Evolutionary conservation across 2,113 vertebrate species (phyloP).

Genomic region (Ageneiosus marmoratus): DNA sequence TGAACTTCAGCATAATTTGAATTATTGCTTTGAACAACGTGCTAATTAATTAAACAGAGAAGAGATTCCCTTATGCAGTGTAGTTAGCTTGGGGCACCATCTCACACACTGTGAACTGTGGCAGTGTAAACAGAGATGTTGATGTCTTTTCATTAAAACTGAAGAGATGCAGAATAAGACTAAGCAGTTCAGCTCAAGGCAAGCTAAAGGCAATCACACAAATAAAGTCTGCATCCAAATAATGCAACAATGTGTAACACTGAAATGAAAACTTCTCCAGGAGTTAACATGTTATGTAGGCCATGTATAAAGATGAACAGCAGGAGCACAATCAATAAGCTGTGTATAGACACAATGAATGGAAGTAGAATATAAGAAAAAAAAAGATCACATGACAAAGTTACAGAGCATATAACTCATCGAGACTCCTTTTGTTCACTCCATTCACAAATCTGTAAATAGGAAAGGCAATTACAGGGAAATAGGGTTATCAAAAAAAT

Average conservation of each 20-base stretch:
- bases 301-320: slow-evolving; percentile 12
- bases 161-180: not conserved
- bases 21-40: slow-evolving; percentile 30
- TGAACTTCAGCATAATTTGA: slow-evolving; percentile 41
- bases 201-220: not conserved
- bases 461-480: too few species aligned
- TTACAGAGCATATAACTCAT: slow-evolving; percentile 16
- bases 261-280: not conserved
- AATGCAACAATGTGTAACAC: not conserved
- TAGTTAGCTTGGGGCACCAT: slow-evolving; percentile 28
- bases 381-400: slow-evolving; percentile 33
- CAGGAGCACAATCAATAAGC: slow-evolving; percentile 26
- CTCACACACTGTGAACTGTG: slow-evolving; percentile 20
- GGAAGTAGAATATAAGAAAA: slow-evolving; percentile 23
- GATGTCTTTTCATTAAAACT: slow-evolving; percentile 15
- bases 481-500: too few species aligned
- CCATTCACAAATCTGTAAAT: too few species aligned
- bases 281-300: slow-evolving; percentile 7
- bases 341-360: slow-evolving; percentile 21
- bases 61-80: slow-evolving; percentile 26
- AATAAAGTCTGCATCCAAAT: not conserved
- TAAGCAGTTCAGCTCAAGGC: not conserved
- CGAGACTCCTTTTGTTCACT: not conserved
- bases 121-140: slow-evolving; percentile 6
- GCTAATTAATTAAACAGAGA: slow-evolving; percentile 44